Conservation (phyloP, 1,140 invertebrate species). For the Agrilus planipennis region DNA sequence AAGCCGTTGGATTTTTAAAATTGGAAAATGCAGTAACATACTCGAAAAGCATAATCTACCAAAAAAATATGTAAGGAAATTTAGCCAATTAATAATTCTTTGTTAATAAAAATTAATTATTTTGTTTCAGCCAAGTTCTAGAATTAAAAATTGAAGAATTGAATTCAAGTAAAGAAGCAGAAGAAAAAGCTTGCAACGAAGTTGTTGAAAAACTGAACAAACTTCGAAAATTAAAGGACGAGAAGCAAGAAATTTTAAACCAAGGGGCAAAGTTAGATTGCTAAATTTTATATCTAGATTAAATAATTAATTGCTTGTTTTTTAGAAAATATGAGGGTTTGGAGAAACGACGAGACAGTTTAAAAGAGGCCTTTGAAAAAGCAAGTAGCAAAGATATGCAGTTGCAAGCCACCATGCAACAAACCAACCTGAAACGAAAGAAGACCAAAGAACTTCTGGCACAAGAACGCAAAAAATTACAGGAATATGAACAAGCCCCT, state of each 20-base stretch:
- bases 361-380: slow-evolving; percentile 42
- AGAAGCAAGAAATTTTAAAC: not conserved
- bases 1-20: slow-evolving; percentile 72
- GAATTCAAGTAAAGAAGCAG: slow-evolving; percentile 19
- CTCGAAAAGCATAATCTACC: slow-evolving; percentile 56
- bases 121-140: slow-evolving; percentile 19
- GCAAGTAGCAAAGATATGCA: slow-evolving; percentile 49
- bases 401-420: slow-evolving; percentile 47
- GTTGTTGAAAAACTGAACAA: slow-evolving; percentile 26
- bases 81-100: slow-evolving; percentile 1
- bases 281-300: not conserved
- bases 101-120: slow-evolving; percentile 6
- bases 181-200: slow-evolving; percentile 20
- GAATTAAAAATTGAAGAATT: slow-evolving; percentile 16
- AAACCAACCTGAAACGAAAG: slow-evolving; percentile 54
- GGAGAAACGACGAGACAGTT: slow-evolving; percentile 45
- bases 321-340: slow-evolving; percentile 43
- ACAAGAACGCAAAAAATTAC: slow-evolving; percentile 49
- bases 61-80: slow-evolving; percentile 50
- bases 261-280: not conserved
- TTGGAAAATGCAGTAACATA: slow-evolving; percentile 62
- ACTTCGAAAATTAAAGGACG: slow-evolving; percentile 3
- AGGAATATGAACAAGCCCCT: slow-evolving; percentile 44
- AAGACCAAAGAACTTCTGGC: slow-evolving; percentile 43
- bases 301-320: slow-evolving; percentile 7